These are phyloP conservation scores for Rhodeus uyekii DNA, from an alignment of 2,797 vertebrate genomes.

Conservation along the genomic window DNA sequence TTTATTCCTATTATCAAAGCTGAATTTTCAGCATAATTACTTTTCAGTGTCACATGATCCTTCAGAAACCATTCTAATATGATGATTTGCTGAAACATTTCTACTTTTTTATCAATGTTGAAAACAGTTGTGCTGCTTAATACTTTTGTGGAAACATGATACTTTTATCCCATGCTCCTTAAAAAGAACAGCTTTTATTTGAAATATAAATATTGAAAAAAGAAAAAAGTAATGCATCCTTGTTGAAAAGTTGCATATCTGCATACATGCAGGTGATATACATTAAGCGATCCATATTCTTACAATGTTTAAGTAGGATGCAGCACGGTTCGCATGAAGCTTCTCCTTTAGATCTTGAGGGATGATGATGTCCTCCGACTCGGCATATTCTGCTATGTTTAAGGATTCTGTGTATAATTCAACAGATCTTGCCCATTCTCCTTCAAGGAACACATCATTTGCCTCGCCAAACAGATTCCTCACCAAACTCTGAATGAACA, in stretches of 20 bases:
- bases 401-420: constrained; percentile 93
- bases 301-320: constrained; percentile 90
- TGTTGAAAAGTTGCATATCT: not conserved
- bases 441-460: constrained; percentile 90
- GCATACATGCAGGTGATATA: not conserved
- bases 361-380: constrained; percentile 89
- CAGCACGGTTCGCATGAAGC: constrained; percentile 91
- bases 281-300: constrained; percentile 60
- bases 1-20: not conserved
- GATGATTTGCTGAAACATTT: not conserved
- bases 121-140: not conserved
- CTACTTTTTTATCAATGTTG: not conserved
- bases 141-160: not conserved
- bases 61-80: not conserved
- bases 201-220: not conserved
- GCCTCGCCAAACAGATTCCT: constrained; percentile 94
- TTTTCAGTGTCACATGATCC: not conserved
- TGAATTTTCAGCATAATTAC: not conserved
- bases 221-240: not conserved
- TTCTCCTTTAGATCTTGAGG: constrained; percentile 85
- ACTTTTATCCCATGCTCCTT: not conserved
- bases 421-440: constrained; percentile 85
- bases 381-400: constrained; percentile 90
- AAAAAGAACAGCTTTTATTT: not conserved
- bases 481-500: constrained; percentile 91